Conservation (phyloP, 2,113 vertebrate genomes). For the Chloroceryle aenea region DNA sequence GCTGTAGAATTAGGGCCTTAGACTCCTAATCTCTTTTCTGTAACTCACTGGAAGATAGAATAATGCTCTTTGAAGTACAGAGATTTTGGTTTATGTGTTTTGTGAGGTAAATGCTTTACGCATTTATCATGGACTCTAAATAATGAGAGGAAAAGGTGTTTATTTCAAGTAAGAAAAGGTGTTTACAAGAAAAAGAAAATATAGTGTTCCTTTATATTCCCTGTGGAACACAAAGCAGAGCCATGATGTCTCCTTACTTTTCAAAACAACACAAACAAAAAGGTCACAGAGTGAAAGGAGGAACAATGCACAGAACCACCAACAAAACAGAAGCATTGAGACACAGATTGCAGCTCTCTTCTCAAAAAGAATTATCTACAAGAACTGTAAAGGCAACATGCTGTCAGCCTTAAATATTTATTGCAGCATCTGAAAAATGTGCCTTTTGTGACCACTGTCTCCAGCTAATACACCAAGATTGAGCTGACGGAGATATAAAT, state of each 20-base stretch:
- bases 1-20: background rate
- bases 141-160: background rate
- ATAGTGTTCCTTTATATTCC: background rate
- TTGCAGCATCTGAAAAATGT: background rate
- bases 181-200: background rate
- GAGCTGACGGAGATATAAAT: background rate
- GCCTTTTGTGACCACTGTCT: background rate
- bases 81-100: background rate
- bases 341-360: background rate
- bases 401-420: background rate
- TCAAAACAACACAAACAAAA: background rate
- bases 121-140: background rate
- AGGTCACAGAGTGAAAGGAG: background rate
- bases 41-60: background rate
- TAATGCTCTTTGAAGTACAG: background rate
- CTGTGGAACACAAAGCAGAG: background rate
- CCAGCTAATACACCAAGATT: background rate
- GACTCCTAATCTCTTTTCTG: background rate
- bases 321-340: background rate
- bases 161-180: background rate
- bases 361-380: background rate
- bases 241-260: background rate
- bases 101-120: background rate
- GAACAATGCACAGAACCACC: background rate
- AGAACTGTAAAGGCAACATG: background rate